These are phyloP conservation scores for Meloidogyne hapla DNA, from an alignment of 1,140 invertebrate species.

Conservation along the genomic window DNA sequence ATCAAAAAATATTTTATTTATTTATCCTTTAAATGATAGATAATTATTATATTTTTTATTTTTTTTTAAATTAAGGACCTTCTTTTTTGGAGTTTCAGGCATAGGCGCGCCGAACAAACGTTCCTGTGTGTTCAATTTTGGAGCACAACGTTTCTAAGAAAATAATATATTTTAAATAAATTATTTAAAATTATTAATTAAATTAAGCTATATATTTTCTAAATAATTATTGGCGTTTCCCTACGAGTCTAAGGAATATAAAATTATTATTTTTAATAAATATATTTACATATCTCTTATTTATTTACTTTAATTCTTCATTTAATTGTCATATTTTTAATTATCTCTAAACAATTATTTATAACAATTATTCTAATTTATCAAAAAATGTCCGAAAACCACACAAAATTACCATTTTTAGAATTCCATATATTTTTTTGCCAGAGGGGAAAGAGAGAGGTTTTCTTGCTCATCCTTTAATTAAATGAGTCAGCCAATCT, in stretches of 20 bases:
- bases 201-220: too few species aligned
- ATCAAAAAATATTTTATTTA: too few species aligned
- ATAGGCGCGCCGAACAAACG: conserved; percentile 43
- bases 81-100: conserved; percentile 29
- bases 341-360: background rate
- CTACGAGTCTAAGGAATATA: too few species aligned
- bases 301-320: background rate
- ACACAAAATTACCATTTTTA: background rate
- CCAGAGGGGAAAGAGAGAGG: background rate
- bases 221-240: too few species aligned
- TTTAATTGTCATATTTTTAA: background rate
- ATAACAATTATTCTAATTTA: background rate
- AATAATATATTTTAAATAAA: too few species aligned
- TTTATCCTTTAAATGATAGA: too few species aligned
- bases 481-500: conserved; percentile 20
- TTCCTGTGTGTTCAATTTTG: conserved; percentile 50
- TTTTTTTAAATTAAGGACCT: conserved; percentile 43
- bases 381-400: background rate
- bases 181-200: too few species aligned
- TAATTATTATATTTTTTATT: too few species aligned
- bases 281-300: too few species aligned
- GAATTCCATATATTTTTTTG: background rate
- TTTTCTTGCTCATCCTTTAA: conserved; percentile 6
- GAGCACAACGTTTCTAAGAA: conserved; percentile 55
- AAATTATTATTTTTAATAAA: too few species aligned